Evolutionary conservation across 2,888 invertebrate genomes (phyloP).

Genomic region (Diplolepis rosae): DNA sequence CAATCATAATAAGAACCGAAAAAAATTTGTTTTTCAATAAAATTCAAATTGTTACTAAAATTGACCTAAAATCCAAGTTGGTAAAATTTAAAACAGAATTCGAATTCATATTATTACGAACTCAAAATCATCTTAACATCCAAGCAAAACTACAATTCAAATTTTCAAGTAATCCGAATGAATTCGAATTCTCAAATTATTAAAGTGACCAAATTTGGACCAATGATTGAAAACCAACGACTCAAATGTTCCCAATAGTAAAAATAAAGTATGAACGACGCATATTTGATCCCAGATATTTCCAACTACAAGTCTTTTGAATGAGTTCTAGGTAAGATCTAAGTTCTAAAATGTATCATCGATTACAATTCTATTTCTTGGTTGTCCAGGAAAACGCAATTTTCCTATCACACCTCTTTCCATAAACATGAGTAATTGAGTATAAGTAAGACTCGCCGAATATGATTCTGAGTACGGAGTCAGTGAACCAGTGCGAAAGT

Average conservation of each 20-base stretch:
- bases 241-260: not conserved
- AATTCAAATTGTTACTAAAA: no score
- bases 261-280: not conserved
- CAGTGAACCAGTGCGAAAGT: slow-evolving; percentile 29
- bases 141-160: no score
- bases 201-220: no score
- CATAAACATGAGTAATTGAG: slow-evolving; percentile 30
- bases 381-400: slow-evolving; percentile 22
- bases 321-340: not conserved
- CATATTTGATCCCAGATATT: not conserved
- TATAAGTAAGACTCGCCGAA: slow-evolving; percentile 21
- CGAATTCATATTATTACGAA: no score
- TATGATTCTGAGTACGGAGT: slow-evolving; percentile 19
- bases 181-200: no score
- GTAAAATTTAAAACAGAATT: no score
- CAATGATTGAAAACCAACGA: no score
- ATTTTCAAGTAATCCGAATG: no score
- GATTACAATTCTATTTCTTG: slow-evolving; percentile 26
- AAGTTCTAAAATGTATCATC: slow-evolving; percentile 18
- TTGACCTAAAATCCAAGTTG: no score
- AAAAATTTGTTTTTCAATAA: no score
- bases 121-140: no score
- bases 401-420: slow-evolving; percentile 24
- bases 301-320: not conserved
- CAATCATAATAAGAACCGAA: no score